Base-by-base conservation (phyloP, 1,140 invertebrate species). In the Rhagoletis pomonella region DNA sequence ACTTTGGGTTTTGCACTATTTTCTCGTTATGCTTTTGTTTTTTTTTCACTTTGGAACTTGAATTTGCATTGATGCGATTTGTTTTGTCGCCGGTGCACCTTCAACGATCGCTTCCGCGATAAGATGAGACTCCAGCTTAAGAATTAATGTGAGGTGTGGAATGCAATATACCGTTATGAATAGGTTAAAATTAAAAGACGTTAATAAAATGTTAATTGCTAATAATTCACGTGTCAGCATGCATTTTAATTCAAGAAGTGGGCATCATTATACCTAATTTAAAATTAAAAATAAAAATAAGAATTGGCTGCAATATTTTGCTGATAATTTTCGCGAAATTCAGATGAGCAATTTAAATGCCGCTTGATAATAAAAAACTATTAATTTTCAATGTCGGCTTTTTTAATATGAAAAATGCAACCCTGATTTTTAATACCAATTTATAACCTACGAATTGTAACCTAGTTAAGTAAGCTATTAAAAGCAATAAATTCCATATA, bases 91-190 rank as follows among this genome's bases (percentile, higher is more conserved):
- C 29, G 19, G 65, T 19, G 12, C 65, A 73, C 67, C 67, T 73
- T 73, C 67, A 47, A 39, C 67, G 12, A n/a, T n/a, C 67, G 44
- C 67, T 73, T 73, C 67, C 67, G 67, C 67, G 44, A 73, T 14
- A 73, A 44, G 14, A n/a, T 42, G 67, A 4, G 6, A 5, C 44
- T 47, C 42, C 67, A 73, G 12, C 17, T 47, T 12, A 73, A 73
- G 14, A 73, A 14, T 47, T 42, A 12, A 1, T 73, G 3, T 47
- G 4, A 14, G 4, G 67, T 47, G 39, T 44, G 14, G 67, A 44
- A 67, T 67, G 19, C 29, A 64, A 19, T 6, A 29, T 29, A 29
- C 29, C 29, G 29, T 29, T 29, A 29, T 29, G 29, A 29, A 17
- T 62, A 62, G 3, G 10, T 62, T 17, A 14, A 29, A 67, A 67